Percentiles rank a stretch among this genome's conserved stretches.
These are phyloP conservation scores for Latrodectus elegans DNA, from an alignment of 2,888 invertebrate genomes.

Conservation along the genomic window DNA sequence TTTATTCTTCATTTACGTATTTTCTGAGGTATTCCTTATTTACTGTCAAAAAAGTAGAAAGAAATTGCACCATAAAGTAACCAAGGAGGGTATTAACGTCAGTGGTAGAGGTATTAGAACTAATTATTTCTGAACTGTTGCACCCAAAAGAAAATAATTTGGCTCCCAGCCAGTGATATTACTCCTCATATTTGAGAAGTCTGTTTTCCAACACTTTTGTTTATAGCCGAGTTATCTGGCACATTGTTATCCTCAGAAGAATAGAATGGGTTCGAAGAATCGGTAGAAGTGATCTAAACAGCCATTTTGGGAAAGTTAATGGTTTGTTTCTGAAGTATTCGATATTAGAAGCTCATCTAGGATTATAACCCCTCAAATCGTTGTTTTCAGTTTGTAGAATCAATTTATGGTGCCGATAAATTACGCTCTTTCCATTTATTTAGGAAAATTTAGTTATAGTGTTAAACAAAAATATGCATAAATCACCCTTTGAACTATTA, in stretches of 20 bases:
- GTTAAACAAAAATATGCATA: neutral
- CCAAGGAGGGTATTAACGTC: conserved; percentile 21
- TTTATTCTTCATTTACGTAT: no score
- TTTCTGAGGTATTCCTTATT: neutral
- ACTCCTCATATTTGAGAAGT: conserved; percentile 18
- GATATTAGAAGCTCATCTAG: neutral
- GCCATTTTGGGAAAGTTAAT: conserved; percentile 8
- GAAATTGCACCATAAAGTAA: neutral
- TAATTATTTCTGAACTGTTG: conserved; percentile 44
- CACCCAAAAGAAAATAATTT: conserved; percentile 27
- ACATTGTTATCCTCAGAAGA: neutral
- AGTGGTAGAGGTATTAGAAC: conserved; percentile 39
- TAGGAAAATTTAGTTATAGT: neutral
- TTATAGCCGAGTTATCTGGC: conserved; percentile 30
- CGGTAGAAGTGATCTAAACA: neutral
- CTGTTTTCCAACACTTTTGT: conserved; percentile 26
- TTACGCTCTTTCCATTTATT: neutral
- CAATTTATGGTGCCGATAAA: conserved; percentile 14
- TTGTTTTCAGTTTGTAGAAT: conserved; percentile 14
- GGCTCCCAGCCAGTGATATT: conserved; percentile 35
- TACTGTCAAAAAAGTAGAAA: neutral
- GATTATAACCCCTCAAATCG: conserved; percentile 4
- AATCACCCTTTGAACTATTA: no score
- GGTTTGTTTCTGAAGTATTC: conserved; percentile 5
- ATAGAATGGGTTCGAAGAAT: no score